A percentile compares a stretch with the other conserved stretches of the same genome.
phyloP scores from a whole-genome alignment of 2,888 invertebrate species.

The Smittia aterrima region DNA sequence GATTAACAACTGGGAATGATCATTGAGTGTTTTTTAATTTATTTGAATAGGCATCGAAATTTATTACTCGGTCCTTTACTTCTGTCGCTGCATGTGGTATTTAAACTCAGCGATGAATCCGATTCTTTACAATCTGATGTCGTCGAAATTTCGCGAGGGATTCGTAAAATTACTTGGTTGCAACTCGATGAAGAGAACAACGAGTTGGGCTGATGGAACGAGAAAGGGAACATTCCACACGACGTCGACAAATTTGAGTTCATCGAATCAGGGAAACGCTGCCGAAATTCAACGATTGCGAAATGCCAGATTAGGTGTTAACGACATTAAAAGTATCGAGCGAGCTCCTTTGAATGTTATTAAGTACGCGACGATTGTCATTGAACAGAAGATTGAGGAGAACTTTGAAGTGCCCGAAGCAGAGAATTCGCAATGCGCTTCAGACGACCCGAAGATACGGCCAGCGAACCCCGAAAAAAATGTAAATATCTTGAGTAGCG shows the following conservation, averaged over 20 bases:
- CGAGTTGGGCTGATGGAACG: conserved; percentile 43
- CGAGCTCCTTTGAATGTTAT: background rate
- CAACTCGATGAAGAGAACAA: conserved; percentile 42
- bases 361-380: conserved; percentile 1
- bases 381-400: background rate
- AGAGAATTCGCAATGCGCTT: background rate
- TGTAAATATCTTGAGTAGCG: background rate
- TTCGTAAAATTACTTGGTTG: conserved; percentile 66
- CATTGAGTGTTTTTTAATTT: background rate
- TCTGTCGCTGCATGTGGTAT: conserved; percentile 84
- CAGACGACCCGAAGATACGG: background rate
- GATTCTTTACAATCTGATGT: conserved; percentile 87
- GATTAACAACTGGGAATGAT: background rate
- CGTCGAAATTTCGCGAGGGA: conserved; percentile 83
- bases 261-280: conserved; percentile 14
- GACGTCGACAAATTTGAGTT: conserved; percentile 46
- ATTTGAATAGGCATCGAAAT: conserved; percentile 67
- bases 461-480: background rate
- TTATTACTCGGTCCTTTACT: conserved; percentile 79
- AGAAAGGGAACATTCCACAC: conserved; percentile 47
- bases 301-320: background rate
- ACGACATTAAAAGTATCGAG: background rate
- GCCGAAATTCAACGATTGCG: background rate
- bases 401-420: background rate
- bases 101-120: conserved; percentile 90